These are phyloP conservation scores for Deilephila elpenor DNA, from an alignment of 2,888 invertebrate genomes.

Conservation along the genomic window DNA sequence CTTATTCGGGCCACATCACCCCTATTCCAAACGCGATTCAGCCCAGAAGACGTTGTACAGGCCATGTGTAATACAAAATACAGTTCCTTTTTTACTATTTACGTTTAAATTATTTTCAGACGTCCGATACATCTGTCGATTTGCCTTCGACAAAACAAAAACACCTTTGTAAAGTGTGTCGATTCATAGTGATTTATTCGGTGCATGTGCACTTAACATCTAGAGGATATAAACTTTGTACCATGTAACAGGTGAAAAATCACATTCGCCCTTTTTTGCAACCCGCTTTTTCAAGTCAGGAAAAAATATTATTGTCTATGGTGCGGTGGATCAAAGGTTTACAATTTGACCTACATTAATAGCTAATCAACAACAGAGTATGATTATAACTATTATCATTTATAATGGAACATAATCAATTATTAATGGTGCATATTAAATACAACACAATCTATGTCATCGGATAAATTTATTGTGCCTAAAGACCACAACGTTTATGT, in stretches of 20 bases:
- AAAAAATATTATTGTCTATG: neutral
- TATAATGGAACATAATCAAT: too few species aligned
- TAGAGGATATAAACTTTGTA: neutral
- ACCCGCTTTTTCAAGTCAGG: neutral
- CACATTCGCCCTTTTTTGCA: constrained; percentile 12
- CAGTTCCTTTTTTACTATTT: constrained; percentile 58
- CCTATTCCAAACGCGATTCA: constrained; percentile 1
- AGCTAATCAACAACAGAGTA: too few species aligned
- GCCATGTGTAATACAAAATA: constrained; percentile 58
- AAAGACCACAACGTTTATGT: too few species aligned
- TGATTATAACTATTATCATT: too few species aligned
- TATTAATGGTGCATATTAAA: too few species aligned
- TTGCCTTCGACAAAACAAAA: constrained; percentile 42
- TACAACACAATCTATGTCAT: too few species aligned
- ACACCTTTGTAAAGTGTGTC: constrained; percentile 26
- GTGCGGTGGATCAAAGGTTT: too few species aligned
- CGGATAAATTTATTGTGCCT: too few species aligned
- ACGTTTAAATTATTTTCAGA: constrained; percentile 59
- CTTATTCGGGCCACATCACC: neutral
- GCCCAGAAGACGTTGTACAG: constrained; percentile 20
- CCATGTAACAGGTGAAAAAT: constrained; percentile 24
- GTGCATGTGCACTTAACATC: constrained; percentile 32
- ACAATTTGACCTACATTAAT: too few species aligned
- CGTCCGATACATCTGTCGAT: constrained; percentile 57
- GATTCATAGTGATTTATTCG: constrained; percentile 41